Evolutionary conservation across 2,888 invertebrate genomes (phyloP).

Genomic region (Branchellion lobata): DNA sequence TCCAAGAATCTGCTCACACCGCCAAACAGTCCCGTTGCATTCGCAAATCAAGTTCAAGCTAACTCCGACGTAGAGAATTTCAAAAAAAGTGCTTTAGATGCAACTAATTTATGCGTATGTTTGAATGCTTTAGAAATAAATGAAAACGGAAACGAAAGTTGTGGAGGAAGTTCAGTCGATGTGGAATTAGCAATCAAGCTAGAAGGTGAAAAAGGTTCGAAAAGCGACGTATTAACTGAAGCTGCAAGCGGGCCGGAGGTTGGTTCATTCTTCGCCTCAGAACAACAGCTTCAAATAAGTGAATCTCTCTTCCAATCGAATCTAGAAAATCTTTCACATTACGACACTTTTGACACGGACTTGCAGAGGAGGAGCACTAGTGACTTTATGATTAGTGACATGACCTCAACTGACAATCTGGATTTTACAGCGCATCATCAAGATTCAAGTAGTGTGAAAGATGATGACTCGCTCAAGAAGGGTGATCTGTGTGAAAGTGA

Average conservation of each 20-base stretch:
- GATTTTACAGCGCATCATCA: neutral
- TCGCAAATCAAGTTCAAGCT: neutral
- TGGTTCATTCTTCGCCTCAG: neutral
- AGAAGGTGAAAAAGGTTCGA: neutral
- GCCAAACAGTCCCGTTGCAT: neutral
- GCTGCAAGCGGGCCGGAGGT: neutral
- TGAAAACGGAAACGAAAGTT: neutral
- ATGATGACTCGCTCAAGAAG: neutral
- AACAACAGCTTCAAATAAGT: neutral
- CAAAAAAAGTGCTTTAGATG: neutral
- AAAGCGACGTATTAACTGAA: neutral
- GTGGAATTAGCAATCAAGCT: too few species aligned
- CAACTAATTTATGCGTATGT: neutral
- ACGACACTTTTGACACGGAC: conserved; percentile 26
- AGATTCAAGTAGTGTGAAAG: neutral
- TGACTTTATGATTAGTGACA: conserved; percentile 16
- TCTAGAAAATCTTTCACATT: conserved; percentile 28
- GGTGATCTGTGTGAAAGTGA: neutral
- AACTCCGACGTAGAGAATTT: neutral
- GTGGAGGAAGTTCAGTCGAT: neutral
- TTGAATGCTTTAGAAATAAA: neutral
- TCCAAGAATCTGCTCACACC: neutral
- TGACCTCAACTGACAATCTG: conserved; percentile 12
- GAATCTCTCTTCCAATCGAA: conserved; percentile 28
- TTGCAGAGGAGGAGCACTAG: conserved; percentile 12